Evolutionary conservation across 2,888 invertebrate genomes (phyloP).

Genomic region (Hirtodrosophila alboralis): DNA sequence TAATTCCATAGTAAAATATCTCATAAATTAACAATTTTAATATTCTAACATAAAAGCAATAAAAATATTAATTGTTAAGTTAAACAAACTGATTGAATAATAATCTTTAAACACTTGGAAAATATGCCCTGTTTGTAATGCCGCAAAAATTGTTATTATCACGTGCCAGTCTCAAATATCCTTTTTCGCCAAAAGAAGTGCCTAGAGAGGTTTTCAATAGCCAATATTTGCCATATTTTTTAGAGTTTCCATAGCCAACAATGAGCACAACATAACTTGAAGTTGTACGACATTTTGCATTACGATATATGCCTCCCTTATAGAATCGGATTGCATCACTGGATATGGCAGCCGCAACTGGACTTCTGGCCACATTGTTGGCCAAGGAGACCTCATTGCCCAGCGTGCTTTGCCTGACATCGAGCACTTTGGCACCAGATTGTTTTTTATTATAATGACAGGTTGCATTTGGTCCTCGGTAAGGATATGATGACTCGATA

Average conservation of each 20-base stretch:
- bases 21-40: no score
- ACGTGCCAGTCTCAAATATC: constrained; percentile 33
- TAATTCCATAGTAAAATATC: no score
- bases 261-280: constrained; percentile 27
- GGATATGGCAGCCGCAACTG: constrained; percentile 34
- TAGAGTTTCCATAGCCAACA: constrained; percentile 32
- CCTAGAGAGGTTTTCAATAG: constrained; percentile 32
- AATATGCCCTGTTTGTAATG: constrained; percentile 32
- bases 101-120: no score
- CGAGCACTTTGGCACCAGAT: constrained; percentile 13
- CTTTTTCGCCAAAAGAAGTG: constrained; percentile 18
- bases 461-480: constrained; percentile 15
- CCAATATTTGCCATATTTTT: constrained; percentile 30
- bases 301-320: constrained; percentile 15
- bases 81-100: no score
- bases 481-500: constrained; percentile 28
- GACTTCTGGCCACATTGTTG: constrained; percentile 10
- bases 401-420: background rate
- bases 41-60: no score
- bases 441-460: background rate
- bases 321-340: constrained; percentile 6
- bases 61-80: no score
- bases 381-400: constrained; percentile 25
- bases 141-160: constrained; percentile 36
- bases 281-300: constrained; percentile 1